Conservation (phyloP, 2,797 vertebrate species). For the Sitta carolinensis region DNA sequence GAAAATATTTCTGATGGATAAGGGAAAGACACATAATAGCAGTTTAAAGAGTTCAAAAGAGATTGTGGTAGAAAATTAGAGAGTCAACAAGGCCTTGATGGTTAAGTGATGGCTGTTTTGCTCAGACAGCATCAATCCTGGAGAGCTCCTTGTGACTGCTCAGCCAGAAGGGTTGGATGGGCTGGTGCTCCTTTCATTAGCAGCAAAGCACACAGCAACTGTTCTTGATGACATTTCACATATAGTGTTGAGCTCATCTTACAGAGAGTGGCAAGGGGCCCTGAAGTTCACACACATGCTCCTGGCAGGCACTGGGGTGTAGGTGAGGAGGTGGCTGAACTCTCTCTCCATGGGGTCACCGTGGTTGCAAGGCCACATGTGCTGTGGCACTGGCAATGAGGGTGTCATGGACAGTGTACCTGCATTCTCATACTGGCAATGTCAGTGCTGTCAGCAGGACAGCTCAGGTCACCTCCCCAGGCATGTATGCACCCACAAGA, state of each 20-base stretch:
- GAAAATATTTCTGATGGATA: not conserved
- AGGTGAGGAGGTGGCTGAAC: not conserved
- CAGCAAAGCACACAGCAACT: not conserved
- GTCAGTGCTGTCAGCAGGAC: not conserved
- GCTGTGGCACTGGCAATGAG: not conserved
- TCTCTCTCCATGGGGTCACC: not conserved
- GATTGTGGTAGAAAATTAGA: not conserved
- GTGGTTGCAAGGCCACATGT: not conserved
- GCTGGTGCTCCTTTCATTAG: not conserved
- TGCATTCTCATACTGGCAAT: rapidly evolving
- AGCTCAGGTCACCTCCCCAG: not conserved
- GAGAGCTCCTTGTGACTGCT: not conserved
- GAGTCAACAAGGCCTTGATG: not conserved
- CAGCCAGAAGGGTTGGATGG: not conserved
- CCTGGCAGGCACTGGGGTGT: not conserved
- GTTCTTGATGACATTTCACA: not conserved
- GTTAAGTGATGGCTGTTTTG: not conserved
- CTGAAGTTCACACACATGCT: not conserved
- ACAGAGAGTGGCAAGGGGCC: rapidly evolving
- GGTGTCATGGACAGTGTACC: rapidly evolving
- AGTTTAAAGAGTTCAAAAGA: not conserved
- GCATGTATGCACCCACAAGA: rapidly evolving
- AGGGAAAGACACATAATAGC: not conserved
- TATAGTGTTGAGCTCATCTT: not conserved
- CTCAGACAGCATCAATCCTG: not conserved